A percentile compares a stretch with the other conserved stretches of the same genome.
phyloP scores from a whole-genome alignment of 2,888 invertebrate species.

The Plusia festucae region DNA sequence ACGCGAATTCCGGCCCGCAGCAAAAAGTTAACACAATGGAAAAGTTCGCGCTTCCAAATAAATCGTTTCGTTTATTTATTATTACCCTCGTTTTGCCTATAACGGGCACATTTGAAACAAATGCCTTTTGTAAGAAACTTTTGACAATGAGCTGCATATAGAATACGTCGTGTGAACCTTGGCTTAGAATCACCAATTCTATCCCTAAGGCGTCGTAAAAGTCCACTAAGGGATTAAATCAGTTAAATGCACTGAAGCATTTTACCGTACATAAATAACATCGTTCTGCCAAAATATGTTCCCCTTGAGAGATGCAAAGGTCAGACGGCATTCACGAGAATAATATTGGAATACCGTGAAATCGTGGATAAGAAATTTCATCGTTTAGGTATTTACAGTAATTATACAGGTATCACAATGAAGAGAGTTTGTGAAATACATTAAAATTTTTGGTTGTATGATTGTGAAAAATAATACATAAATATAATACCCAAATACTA shows the following conservation, averaged over 20 bases:
- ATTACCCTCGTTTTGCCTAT: slow-evolving; percentile 63
- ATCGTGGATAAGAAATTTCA: neutral
- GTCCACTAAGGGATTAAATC: slow-evolving; percentile 8
- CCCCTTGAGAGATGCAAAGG: neutral
- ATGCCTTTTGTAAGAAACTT: slow-evolving; percentile 41
- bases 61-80: slow-evolving; percentile 79
- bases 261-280: slow-evolving; percentile 25
- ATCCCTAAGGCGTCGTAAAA: slow-evolving; percentile 4
- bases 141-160: slow-evolving; percentile 10
- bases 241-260: slow-evolving; percentile 24
- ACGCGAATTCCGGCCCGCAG: slow-evolving; percentile 72
- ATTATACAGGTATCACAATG: neutral
- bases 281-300: slow-evolving; percentile 18
- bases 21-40: slow-evolving; percentile 83
- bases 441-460: neutral
- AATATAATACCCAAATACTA: neutral
- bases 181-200: neutral
- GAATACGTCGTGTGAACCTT: neutral
- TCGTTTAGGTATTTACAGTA: neutral
- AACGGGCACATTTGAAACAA: slow-evolving; percentile 60
- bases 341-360: neutral
- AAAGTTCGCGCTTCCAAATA: slow-evolving; percentile 77
- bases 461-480: neutral
- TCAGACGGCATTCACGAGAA: neutral
- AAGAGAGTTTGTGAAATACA: neutral